phyloP scores from a whole-genome alignment of 1,140 invertebrate species.

The Camponotus pennsylvanicus region DNA sequence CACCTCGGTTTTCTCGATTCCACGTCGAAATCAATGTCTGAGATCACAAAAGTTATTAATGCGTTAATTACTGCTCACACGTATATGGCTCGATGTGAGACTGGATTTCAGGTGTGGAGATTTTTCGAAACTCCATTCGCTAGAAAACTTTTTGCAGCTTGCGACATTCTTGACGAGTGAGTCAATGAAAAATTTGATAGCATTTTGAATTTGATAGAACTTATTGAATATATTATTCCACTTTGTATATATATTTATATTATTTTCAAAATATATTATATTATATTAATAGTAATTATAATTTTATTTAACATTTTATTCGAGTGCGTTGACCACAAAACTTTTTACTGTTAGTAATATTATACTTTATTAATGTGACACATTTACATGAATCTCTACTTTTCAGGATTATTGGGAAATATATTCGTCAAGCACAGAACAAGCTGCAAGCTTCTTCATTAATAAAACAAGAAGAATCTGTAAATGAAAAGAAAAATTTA shows the following conservation, averaged over 20 bases:
- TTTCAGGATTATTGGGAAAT: conserved; percentile 83
- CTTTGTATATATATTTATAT: neutral
- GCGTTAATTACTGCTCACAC: conserved; percentile 88
- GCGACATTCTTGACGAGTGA: conserved; percentile 88
- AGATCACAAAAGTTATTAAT: conserved; percentile 88
- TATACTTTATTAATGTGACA: conserved; percentile 13
- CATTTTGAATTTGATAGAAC: neutral
- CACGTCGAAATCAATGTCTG: conserved; percentile 83
- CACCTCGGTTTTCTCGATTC: conserved; percentile 87
- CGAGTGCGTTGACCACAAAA: neutral
- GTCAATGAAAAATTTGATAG: conserved; percentile 24
- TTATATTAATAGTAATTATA: neutral
- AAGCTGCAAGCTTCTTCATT: conserved; percentile 66
- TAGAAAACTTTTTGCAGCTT: conserved; percentile 87
- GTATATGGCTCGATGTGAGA: conserved; percentile 88
- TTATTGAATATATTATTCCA: neutral
- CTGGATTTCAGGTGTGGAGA: conserved; percentile 89
- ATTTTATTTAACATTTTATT: conserved; percentile 11
- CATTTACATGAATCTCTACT: conserved; percentile 10
- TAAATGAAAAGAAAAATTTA: conserved; percentile 65
- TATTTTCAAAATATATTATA: too few relatives aligned
- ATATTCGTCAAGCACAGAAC: conserved; percentile 79
- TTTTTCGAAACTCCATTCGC: conserved; percentile 88
- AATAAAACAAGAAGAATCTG: conserved; percentile 11
- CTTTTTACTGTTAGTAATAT: neutral